Percentiles rank a stretch among this genome's conserved stretches.
These are phyloP conservation scores for Cephus nigrinus DNA, from an alignment of 2,888 invertebrate species.

Conservation along the genomic window DNA sequence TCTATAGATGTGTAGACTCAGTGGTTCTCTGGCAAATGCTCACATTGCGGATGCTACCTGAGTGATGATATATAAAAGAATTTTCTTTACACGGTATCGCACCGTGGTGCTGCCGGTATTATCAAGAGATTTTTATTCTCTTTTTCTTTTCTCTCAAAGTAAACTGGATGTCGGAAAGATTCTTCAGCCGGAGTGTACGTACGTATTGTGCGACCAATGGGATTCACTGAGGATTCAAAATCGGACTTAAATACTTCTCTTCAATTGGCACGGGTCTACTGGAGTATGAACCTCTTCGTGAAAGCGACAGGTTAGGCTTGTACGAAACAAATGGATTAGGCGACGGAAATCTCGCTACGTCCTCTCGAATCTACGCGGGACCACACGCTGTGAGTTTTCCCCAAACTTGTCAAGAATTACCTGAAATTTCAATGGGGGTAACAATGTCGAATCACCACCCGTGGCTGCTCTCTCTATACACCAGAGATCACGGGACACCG, in stretches of 20 bases:
- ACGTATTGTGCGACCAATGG: background rate
- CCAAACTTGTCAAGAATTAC: slow-evolving; percentile 52
- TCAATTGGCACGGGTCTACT: background rate
- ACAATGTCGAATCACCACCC: slow-evolving; percentile 25
- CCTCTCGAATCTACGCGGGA: slow-evolving; percentile 29
- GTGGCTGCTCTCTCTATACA: slow-evolving; percentile 27
- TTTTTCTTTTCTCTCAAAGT: background rate
- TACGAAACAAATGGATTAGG: slow-evolving; percentile 44
- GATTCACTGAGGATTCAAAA: background rate
- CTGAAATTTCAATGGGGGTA: background rate
- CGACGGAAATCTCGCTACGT: slow-evolving; percentile 41
- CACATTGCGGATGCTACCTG: slow-evolving; percentile 22
- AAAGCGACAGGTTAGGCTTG: slow-evolving; percentile 1
- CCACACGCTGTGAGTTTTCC: slow-evolving; percentile 59
- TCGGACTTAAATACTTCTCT: background rate
- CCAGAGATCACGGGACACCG: background rate
- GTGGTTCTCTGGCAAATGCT: slow-evolving; percentile 40
- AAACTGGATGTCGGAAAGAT: background rate
- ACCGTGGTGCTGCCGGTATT: background rate
- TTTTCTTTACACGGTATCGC: background rate
- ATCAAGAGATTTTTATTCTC: background rate
- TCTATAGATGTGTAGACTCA: slow-evolving; percentile 54
- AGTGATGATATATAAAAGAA: background rate
- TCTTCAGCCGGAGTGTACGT: background rate
- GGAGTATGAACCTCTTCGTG: background rate